These are phyloP conservation scores for Saccostrea echinata DNA, from an alignment of 1,140 invertebrate genomes.

Conservation along the genomic window DNA sequence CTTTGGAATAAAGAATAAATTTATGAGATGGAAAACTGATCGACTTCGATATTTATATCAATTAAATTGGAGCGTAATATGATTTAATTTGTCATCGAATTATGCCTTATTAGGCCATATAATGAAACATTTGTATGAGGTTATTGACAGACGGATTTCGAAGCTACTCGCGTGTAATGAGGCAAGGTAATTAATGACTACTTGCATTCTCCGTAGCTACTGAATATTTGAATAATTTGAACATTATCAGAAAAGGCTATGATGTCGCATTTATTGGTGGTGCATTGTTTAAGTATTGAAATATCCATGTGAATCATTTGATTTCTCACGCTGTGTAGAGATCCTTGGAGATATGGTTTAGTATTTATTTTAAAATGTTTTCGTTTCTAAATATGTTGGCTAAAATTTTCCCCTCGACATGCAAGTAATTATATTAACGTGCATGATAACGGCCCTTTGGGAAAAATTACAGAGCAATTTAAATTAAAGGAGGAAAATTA, in stretches of 20 bases:
- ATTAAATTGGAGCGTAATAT: conserved; percentile 29
- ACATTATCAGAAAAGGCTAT: conserved; percentile 30
- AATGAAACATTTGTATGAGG: conserved; percentile 30
- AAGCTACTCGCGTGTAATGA: conserved; percentile 27
- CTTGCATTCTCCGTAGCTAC: conserved; percentile 8
- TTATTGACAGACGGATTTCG: conserved; percentile 15
- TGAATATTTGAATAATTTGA: conserved; percentile 28
- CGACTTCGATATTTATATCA: conserved; percentile 21
- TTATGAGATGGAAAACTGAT: conserved; percentile 32
- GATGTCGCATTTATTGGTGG: not conserved
- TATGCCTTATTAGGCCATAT: conserved; percentile 27
- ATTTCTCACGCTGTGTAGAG: not conserved
- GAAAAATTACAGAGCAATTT: conserved; percentile 9
- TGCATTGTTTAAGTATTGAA: conserved; percentile 1
- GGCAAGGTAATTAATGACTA: conserved; percentile 24
- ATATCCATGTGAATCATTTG: conserved; percentile 25
- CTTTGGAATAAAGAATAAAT: conserved; percentile 11
- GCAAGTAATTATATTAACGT: not conserved
- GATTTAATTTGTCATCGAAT: conserved; percentile 34
- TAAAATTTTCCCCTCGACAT: not conserved
- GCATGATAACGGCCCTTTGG: not conserved
- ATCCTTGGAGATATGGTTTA: conserved; percentile 4
- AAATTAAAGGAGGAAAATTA: conserved; percentile 3
- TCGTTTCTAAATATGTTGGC: conserved; percentile 5
- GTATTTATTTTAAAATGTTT: not conserved